Evolutionary conservation across 2,888 invertebrate species (phyloP).

Genomic region (Lasioglossum figueresi): DNA sequence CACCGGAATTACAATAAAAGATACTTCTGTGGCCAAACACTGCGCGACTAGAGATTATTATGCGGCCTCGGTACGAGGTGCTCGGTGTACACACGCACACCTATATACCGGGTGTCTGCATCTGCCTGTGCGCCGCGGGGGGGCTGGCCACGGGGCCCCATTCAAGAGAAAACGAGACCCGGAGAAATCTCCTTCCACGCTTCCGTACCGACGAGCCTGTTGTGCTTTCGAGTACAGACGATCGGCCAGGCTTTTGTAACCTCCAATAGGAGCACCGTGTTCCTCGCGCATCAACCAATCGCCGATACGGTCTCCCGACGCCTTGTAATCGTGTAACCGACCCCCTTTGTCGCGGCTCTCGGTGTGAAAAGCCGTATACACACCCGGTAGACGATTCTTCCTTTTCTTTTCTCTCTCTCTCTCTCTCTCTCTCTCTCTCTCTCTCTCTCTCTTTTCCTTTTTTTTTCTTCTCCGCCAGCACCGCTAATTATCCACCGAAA

Average conservation of each 20-base stretch:
- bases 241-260: conserved; percentile 43
- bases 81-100: conserved; percentile 44
- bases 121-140: conserved; percentile 78
- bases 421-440: conserved; percentile 42
- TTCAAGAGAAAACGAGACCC: conserved; percentile 57
- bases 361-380: conserved; percentile 62
- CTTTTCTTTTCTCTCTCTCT: conserved; percentile 59
- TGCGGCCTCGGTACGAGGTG: conserved; percentile 23
- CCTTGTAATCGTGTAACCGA: conserved; percentile 78
- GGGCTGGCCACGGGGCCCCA: conserved; percentile 65
- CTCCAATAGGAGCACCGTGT: conserved; percentile 56
- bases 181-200: conserved; percentile 68
- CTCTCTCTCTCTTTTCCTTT: conserved; percentile 56
- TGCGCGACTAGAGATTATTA: conserved; percentile 74
- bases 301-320: conserved; percentile 45
- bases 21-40: conserved; percentile 83
- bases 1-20: conserved; percentile 76
- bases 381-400: conserved; percentile 50
- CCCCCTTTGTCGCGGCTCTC: conserved; percentile 74
- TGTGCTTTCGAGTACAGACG: conserved; percentile 57
- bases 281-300: conserved; percentile 57
- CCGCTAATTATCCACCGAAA: conserved; percentile 80
- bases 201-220: conserved; percentile 70
- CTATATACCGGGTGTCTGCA: conserved; percentile 77
- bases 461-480: conserved; percentile 53